Evolutionary conservation across 2,797 vertebrate species (phyloP).

Genomic region (Mallotus villosus): DNA sequence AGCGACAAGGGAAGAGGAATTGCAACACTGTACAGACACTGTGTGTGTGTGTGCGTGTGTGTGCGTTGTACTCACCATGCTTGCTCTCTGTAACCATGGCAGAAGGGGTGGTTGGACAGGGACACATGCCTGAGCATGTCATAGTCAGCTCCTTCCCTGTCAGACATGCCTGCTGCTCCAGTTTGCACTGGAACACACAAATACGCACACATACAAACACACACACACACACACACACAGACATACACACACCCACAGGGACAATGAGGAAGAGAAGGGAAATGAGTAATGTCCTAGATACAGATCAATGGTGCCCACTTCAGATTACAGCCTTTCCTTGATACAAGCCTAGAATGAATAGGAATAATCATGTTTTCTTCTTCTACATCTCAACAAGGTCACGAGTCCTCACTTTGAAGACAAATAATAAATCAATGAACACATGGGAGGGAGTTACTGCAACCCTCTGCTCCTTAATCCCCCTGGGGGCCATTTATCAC

Average conservation of each 20-base stretch:
- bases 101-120: slow-evolving; percentile 82
- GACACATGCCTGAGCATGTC: slow-evolving; percentile 88
- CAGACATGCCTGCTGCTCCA: slow-evolving; percentile 96
- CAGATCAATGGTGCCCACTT: slow-evolving; percentile 75
- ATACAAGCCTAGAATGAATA: slow-evolving; percentile 5
- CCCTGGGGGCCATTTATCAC: slow-evolving; percentile 18
- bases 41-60: not conserved
- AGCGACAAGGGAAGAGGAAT: not conserved
- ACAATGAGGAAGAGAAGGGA: slow-evolving; percentile 52
- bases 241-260: slow-evolving; percentile 17
- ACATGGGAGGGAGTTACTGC: slow-evolving; percentile 45
- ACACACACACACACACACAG: slow-evolving; percentile 1
- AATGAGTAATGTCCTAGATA: slow-evolving; percentile 61
- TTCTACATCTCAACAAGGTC: slow-evolving; percentile 58
- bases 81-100: slow-evolving; percentile 71
- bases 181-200: slow-evolving; percentile 84
- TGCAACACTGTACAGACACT: not conserved
- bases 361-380: slow-evolving; percentile 37
- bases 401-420: slow-evolving; percentile 39
- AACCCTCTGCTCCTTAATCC: slow-evolving; percentile 20
- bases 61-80: slow-evolving; percentile 73
- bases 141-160: slow-evolving; percentile 88
- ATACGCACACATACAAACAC: slow-evolving; percentile 20
- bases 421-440: slow-evolving; percentile 70
- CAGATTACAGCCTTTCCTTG: slow-evolving; percentile 45